These are phyloP conservation scores for Autographa pulchrina DNA, from an alignment of 2,888 invertebrate species.

Conservation along the genomic window DNA sequence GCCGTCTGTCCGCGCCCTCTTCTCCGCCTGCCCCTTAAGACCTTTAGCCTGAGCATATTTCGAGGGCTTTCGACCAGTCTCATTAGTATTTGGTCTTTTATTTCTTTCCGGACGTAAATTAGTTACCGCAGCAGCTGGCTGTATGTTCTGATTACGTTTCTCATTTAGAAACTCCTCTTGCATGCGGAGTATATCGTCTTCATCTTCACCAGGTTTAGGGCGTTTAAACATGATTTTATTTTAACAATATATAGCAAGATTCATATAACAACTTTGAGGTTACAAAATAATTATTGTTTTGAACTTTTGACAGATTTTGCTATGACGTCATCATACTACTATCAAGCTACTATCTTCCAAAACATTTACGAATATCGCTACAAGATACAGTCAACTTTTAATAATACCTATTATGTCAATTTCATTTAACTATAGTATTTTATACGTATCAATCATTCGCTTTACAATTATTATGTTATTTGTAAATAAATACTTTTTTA, in stretches of 20 bases:
- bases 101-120: slow-evolving; percentile 77
- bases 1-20: slow-evolving; percentile 75
- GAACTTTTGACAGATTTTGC: neutral
- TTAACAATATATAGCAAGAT: slow-evolving; percentile 7
- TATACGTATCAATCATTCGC: too few relatives aligned
- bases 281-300: slow-evolving; percentile 8
- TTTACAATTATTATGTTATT: too few relatives aligned
- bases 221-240: slow-evolving; percentile 88
- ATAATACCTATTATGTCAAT: too few relatives aligned
- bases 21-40: slow-evolving; percentile 77
- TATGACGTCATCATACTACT: too few relatives aligned
- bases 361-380: too few relatives aligned
- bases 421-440: too few relatives aligned
- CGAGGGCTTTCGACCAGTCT: slow-evolving; percentile 74
- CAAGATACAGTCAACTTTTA: too few relatives aligned
- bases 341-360: too few relatives aligned
- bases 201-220: slow-evolving; percentile 92
- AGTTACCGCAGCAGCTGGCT: slow-evolving; percentile 91
- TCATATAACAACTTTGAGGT: neutral
- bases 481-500: too few relatives aligned
- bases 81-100: slow-evolving; percentile 63
- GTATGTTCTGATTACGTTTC: slow-evolving; percentile 87
- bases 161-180: slow-evolving; percentile 92
- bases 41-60: slow-evolving; percentile 83
- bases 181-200: slow-evolving; percentile 93